phyloP scores from a whole-genome alignment of 2,797 vertebrate genomes.

The Etheostoma perlongum region DNA sequence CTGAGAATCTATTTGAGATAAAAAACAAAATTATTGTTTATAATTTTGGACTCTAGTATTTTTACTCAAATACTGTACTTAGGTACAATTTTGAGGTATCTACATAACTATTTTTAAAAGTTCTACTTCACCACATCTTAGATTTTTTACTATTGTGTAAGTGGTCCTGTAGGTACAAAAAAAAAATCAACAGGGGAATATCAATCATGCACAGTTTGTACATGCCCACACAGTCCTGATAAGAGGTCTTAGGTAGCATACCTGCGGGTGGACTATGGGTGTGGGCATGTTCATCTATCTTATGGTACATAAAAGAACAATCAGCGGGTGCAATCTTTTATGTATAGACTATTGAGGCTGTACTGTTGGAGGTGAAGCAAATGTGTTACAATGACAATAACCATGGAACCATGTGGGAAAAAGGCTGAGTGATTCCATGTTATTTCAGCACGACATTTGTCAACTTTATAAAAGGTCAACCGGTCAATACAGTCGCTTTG shows the following conservation, averaged over 20 bases:
- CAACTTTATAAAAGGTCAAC: slow-evolving; percentile 68
- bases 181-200: neutral
- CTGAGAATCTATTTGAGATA: neutral
- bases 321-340: neutral
- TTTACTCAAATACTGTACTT: no score
- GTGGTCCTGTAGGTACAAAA: no score
- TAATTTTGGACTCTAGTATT: neutral
- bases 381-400: slow-evolving; percentile 23
- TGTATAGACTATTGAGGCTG: neutral
- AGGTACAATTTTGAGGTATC: neutral
- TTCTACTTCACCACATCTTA: neutral
- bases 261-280: neutral
- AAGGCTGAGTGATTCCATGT: slow-evolving; percentile 47
- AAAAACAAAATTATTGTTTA: neutral
- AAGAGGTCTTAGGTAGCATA: neutral
- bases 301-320: slow-evolving; percentile 4
- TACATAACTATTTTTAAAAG: neutral
- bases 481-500: slow-evolving; percentile 48
- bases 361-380: slow-evolving; percentile 17
- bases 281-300: neutral
- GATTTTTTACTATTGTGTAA: neutral
- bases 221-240: neutral
- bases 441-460: slow-evolving; percentile 64
- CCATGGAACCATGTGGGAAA: slow-evolving; percentile 35
- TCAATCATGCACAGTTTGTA: neutral